These are phyloP conservation scores for Sebastiscus tertius DNA, from an alignment of 2,797 vertebrate species.

Conservation along the genomic window DNA sequence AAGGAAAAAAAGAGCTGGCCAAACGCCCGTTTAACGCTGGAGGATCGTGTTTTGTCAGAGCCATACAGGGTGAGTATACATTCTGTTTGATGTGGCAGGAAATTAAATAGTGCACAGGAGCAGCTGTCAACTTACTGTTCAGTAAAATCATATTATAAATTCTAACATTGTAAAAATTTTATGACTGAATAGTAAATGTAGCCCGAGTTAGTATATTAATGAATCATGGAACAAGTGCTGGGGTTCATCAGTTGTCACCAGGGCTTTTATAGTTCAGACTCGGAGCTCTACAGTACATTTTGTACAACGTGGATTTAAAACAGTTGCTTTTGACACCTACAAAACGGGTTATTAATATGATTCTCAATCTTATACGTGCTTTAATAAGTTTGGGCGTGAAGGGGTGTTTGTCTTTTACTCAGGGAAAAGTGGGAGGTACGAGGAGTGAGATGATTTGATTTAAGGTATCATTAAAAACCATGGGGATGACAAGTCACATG, in stretches of 20 bases:
- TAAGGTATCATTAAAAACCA: constrained; percentile 39
- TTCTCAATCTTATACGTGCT: background rate
- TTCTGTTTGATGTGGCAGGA: constrained; percentile 60
- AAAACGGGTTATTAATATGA: background rate
- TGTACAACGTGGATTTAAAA: background rate
- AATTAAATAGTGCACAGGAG: constrained; percentile 48
- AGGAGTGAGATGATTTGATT: constrained; percentile 31
- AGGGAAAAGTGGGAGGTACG: constrained; percentile 22
- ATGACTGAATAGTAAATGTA: constrained; percentile 20
- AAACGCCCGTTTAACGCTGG: constrained; percentile 20
- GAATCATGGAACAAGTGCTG: constrained; percentile 47
- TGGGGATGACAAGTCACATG: constrained; percentile 6
- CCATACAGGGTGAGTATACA: constrained; percentile 64
- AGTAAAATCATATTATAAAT: constrained; percentile 13
- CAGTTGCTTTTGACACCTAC: background rate
- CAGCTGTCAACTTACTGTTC: constrained; percentile 40
- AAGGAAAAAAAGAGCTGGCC: constrained; percentile 24
- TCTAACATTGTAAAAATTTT: constrained; percentile 14
- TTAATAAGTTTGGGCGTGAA: background rate
- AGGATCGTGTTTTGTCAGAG: constrained; percentile 39
- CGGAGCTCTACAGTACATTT: background rate
- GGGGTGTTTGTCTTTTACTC: background rate
- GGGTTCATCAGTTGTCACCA: constrained; percentile 51
- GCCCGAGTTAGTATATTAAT: constrained; percentile 12
- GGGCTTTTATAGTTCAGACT: constrained; percentile 21